Evolutionary conservation across 1,140 invertebrate genomes (phyloP), one percentile per base, ranked within the genome.

Genomic region (Drosophila littoralis): DNA sequence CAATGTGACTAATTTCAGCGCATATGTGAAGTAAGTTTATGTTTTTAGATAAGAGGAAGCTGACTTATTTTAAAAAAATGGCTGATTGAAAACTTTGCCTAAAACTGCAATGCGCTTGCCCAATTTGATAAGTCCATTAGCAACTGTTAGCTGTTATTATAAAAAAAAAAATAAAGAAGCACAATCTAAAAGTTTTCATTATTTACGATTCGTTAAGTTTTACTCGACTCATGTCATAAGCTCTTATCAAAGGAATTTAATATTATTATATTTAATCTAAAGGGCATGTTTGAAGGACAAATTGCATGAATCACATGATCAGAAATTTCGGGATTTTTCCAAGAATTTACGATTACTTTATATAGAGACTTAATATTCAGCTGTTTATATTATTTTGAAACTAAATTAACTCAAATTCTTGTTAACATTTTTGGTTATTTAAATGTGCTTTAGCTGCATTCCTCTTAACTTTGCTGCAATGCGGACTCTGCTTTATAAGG

Each of bases 1-100:
- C 43, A 71, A 52, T 70, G 50, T 70, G 50, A 48, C 67, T 46
- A 71, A 65, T n/a, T 65, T n/a, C n/a, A 57, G 35, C 38, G 12
- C 17, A 12, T 8, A 10, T 40, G 9, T 28, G 7, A 6, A 7
- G n/a, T 42, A n/a, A 42, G 13, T 13, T 13, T 42, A 42, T 42
- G 6, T 28, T 13, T 7, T n/a, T 42, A 13, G 40, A 42, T 42
- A 42, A 42, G 0, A 13, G 13, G 6, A 42, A 12, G 38, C n/a
- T 40, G 12, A 5, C 4, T 28, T 28, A 28, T 28, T 5, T 28
- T 0, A 28, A 28, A 17, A 28, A 28, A 28, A 28, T 4, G 22
- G 22, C 22, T 28, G 1, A 1, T 22, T 3, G 0, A 22, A 22
- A 2, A 4, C 22, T 22, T 22, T 22, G 22, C 22, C 22, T 28